Evolutionary conservation across 2,113 vertebrate species (phyloP), one percentile per base, ranked within the genome.

Genomic region (Anseranas semipalmata): DNA sequence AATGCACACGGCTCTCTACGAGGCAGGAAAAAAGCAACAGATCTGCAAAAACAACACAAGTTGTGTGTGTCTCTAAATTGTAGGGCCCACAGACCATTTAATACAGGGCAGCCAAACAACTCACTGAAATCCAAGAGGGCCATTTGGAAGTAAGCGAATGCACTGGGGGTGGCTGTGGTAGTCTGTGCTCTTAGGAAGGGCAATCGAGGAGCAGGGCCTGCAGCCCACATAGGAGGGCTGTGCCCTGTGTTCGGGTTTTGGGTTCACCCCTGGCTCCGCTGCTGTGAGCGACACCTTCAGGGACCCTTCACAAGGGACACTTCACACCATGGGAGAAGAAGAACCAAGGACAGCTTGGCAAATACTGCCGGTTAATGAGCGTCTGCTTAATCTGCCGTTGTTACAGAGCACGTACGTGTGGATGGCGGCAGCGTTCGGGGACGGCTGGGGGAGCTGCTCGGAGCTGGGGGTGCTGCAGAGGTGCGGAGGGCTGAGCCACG

Each of bases 1-100:
- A 94, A 94, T 50, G 41, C 5, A 0, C 32, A 24, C 27, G 41
- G 70, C 86, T 66, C 21, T 94, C 56, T 79, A 27, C 71, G 45
- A 77, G 41, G 85, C 62, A 89, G 48, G 91, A 79, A 62, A 84
- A 94, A 87, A 53, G 77, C 48, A 66, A 37, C 27, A 79, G 77
- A 85, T 76, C 45, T 80, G 53, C 66, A 80, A 58, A 93, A 83
- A 46, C 28, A 59, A 60, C 77, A 76, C 30, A 48, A 70, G 62
- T n/a, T 91, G 41, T 50, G 28, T 50, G 27, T 39, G 10, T 41
- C 87, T 41, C 89, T 62, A 79, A 95, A 80, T 85, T 76, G 71
- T 19, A 13, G 11, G 28, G 43, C 43, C 41, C n/a, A 35, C 48
- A 76, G 53, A 87, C 37, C 27, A 37, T 56, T 95, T 80, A 30